Conservation (phyloP, 2,797 vertebrate genomes). For the Falco concolor region DNA sequence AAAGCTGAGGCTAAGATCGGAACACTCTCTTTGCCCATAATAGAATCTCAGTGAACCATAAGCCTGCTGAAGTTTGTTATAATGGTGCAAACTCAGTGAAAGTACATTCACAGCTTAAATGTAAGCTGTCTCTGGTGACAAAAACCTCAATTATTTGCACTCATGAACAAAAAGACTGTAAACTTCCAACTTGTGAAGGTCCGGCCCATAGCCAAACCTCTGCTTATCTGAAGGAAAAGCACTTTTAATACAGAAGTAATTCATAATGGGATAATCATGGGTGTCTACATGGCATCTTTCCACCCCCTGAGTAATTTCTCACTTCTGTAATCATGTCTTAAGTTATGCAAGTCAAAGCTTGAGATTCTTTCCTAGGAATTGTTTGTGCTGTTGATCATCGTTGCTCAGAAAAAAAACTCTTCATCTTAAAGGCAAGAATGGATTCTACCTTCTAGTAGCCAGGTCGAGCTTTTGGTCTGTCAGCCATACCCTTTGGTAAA, state of each 20-base stretch:
- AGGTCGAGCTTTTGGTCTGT: not conserved
- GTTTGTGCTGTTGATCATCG: not conserved
- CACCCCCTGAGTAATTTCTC: not conserved
- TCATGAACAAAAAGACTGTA: not conserved
- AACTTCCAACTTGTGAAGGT: not conserved
- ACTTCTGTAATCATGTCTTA: fast-evolving
- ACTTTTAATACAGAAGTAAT: not conserved
- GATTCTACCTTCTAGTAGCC: not conserved
- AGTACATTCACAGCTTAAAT: not conserved
- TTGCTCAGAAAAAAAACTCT: not conserved
- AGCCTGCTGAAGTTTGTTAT: not conserved
- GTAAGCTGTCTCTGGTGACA: not conserved
- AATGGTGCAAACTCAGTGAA: not conserved
- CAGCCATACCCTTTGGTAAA: not conserved
- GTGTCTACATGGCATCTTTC: not conserved
- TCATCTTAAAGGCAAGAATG: not conserved
- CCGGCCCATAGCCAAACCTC: fast-evolving
- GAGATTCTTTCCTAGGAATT: not conserved
- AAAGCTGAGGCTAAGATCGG: not conserved
- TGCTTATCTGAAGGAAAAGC: not conserved
- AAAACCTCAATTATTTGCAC: not conserved
- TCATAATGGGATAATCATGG: not conserved
- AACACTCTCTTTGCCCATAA: not conserved
- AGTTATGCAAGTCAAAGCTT: not conserved
- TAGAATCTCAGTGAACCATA: not conserved